These are phyloP conservation scores for Zeuzera pyrina DNA, from an alignment of 2,888 invertebrate species.

Conservation along the genomic window DNA sequence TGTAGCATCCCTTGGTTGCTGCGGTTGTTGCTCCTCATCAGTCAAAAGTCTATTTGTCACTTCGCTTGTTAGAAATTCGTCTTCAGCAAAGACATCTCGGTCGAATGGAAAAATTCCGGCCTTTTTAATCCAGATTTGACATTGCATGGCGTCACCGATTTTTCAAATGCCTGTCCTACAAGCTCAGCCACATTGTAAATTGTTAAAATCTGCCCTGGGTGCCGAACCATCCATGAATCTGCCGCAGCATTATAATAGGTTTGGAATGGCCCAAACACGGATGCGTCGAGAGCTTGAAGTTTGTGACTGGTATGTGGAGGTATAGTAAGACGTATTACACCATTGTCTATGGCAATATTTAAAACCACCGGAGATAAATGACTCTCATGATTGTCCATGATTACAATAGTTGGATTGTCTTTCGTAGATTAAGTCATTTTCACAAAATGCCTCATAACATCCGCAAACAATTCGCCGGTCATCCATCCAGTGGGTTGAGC, in stretches of 20 bases:
- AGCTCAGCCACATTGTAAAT: conserved; percentile 30
- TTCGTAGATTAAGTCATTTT: conserved; percentile 16
- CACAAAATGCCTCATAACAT: conserved; percentile 29
- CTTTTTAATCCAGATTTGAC: conserved; percentile 19
- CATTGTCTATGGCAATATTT: conserved; percentile 27
- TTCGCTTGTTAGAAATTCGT: conserved; percentile 17
- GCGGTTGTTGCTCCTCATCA: no score
- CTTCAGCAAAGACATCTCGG: conserved; percentile 21
- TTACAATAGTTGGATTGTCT: conserved; percentile 20
- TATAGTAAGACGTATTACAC: conserved; percentile 34
- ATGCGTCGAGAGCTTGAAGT: conserved; percentile 37
- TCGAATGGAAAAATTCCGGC: conserved; percentile 22
- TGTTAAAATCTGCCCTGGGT: conserved; percentile 31
- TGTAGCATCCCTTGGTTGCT: no score
- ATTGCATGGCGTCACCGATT: conserved; percentile 27
- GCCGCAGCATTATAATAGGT: conserved; percentile 23
- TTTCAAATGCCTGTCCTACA: conserved; percentile 17
- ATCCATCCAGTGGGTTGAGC: conserved; percentile 30
- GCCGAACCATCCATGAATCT: conserved; percentile 25
- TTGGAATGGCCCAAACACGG: conserved; percentile 34
- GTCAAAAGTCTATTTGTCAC: conserved; percentile 14
- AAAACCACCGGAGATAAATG: conserved; percentile 21
- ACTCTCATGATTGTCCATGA: conserved; percentile 31
- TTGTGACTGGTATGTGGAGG: conserved; percentile 39
- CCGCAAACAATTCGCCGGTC: conserved; percentile 24